A percentile compares a stretch with the other conserved stretches of the same genome.
phyloP scores from a whole-genome alignment of 92 coral and sea anemone genomes.

The Chrysogorgia sp. region DNA sequence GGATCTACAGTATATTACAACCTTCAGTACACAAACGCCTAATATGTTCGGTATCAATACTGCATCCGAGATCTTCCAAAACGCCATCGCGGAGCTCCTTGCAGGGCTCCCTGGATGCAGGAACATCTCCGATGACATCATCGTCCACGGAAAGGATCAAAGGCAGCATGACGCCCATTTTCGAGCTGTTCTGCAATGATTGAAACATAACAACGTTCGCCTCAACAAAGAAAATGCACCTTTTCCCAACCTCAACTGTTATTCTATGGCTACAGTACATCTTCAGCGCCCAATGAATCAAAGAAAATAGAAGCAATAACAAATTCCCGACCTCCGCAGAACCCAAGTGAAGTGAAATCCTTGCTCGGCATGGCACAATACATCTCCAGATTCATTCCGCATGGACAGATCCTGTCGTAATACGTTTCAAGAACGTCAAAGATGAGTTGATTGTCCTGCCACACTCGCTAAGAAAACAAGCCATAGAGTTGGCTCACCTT shows the following conservation, averaged over 20 bases:
- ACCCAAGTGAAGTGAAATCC: no score
- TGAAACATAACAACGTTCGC: not conserved
- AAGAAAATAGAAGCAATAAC: no score
- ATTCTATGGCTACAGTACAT: not conserved
- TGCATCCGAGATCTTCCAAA: not conserved
- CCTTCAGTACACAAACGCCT: not conserved
- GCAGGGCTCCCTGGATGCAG: not conserved
- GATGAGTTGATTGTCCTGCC: no score
- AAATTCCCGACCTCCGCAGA: no score
- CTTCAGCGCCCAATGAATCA: not conserved
- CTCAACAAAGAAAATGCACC: not conserved
- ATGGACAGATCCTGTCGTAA: no score
- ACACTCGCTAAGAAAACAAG: no score
- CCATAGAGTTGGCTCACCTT: no score
- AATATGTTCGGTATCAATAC: not conserved
- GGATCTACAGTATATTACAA: not conserved
- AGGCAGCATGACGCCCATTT: not conserved
- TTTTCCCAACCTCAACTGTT: not conserved
- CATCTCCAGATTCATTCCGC: no score
- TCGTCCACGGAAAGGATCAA: no score
- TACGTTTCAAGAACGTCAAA: no score
- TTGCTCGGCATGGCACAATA: no score
- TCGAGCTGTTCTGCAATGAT: not conserved
- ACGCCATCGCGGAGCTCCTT: not conserved
- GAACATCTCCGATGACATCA: slow-evolving; percentile 3